phyloP scores from a whole-genome alignment of 2,888 invertebrate species.

The Dryobotodes eremita region DNA sequence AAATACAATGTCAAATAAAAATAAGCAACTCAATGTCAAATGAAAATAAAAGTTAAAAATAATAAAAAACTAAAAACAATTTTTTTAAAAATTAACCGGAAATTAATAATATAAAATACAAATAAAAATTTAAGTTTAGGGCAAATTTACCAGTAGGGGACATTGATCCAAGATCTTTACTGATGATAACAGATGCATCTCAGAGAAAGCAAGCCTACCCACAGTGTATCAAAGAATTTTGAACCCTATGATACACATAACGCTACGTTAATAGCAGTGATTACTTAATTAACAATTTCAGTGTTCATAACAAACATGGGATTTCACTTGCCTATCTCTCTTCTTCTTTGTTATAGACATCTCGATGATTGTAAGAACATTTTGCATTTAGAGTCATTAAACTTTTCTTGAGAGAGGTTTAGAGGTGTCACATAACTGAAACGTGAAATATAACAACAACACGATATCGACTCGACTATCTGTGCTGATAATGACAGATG shows the following conservation, averaged over 20 bases:
- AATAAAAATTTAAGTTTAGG: too few species aligned
- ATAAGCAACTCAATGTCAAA: too few species aligned
- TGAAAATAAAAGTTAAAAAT: too few species aligned
- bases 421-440: neutral
- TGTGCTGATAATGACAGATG: neutral
- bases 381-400: neutral
- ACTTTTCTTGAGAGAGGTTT: too few species aligned
- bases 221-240: neutral
- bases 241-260: neutral
- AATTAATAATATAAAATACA: too few species aligned
- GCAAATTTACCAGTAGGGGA: too few species aligned
- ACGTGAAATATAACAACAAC: neutral
- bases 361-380: neutral
- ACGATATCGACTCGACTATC: neutral
- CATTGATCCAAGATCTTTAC: neutral
- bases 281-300: neutral
- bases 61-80: too few species aligned
- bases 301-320: neutral
- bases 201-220: neutral
- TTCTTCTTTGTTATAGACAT: neutral
- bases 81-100: too few species aligned
- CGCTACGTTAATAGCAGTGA: neutral
- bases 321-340: neutral
- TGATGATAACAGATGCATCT: neutral
- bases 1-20: too few species aligned